Conservation (phyloP, 2,113 vertebrate species). For the Ceyx margarethae region DNA sequence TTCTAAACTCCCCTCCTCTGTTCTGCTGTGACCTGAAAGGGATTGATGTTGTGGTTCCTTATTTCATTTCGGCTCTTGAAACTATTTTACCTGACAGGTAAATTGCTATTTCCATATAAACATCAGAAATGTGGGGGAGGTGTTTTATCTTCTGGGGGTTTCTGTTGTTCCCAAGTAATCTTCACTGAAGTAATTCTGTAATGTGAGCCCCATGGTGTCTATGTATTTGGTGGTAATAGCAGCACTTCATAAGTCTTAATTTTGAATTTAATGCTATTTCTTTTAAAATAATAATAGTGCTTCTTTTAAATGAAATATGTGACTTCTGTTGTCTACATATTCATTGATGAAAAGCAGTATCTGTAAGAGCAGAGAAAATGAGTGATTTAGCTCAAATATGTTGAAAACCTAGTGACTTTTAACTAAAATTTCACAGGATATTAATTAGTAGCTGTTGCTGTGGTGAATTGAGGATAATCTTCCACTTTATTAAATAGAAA, state of each 20-base stretch:
- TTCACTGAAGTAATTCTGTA: neutral
- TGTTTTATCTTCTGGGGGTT: neutral
- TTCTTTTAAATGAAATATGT: neutral
- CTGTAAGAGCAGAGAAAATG: neutral
- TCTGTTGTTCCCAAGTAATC: neutral
- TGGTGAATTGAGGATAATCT: neutral
- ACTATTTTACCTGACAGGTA: constrained; percentile 97
- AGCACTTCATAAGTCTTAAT: neutral
- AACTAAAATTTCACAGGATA: neutral
- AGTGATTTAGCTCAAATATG: neutral
- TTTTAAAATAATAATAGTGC: neutral
- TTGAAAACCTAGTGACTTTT: neutral
- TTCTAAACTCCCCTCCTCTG: constrained; percentile 93
- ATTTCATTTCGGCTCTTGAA: constrained; percentile 96
- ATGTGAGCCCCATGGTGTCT: neutral
- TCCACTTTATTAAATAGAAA: neutral
- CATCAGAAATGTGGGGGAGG: neutral
- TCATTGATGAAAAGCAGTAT: neutral
- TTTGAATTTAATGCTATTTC: neutral
- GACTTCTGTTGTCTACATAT: neutral
- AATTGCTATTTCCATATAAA: constrained; percentile 30
- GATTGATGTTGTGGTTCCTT: constrained; percentile 93
- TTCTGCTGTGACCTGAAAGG: constrained; percentile 97
- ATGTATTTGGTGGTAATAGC: neutral
- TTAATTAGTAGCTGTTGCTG: neutral